phyloP scores from a whole-genome alignment of 2,888 invertebrate species.

The Fabriciana adippe region DNA sequence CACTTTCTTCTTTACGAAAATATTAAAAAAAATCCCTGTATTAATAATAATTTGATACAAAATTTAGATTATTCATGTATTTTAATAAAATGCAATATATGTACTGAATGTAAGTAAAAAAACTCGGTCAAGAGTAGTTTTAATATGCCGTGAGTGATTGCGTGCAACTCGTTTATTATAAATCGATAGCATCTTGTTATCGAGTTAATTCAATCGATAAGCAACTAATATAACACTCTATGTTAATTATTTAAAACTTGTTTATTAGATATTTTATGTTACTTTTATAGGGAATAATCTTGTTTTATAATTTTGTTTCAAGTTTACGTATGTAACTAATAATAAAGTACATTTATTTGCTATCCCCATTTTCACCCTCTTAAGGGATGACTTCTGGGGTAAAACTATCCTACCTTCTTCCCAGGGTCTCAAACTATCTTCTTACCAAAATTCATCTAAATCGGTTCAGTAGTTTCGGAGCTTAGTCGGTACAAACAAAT shows the following conservation, averaged over 20 bases:
- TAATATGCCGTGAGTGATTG: slow-evolving; percentile 24
- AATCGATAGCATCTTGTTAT: slow-evolving; percentile 23
- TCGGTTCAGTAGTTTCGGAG: no score
- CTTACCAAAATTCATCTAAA: no score
- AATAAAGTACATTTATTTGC: no score
- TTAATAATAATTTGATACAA: no score
- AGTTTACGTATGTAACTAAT: no score
- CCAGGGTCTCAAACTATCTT: no score
- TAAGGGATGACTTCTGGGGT: no score
- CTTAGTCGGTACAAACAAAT: no score
- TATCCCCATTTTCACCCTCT: no score
- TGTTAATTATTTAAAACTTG: not conserved
- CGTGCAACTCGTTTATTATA: slow-evolving; percentile 24
- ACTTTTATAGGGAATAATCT: no score
- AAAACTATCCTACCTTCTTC: no score
- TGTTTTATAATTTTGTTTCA: no score
- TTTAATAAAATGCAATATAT: not conserved
- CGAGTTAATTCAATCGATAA: slow-evolving; percentile 21
- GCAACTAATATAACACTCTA: not conserved
- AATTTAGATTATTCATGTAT: not conserved
- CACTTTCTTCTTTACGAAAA: not conserved
- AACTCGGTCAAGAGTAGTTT: slow-evolving; percentile 35
- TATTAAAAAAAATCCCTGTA: not conserved
- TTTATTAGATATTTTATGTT: not conserved
- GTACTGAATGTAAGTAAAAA: not conserved